Evolutionary conservation across 2,113 vertebrate species (phyloP), one percentile per base, ranked within the genome.

Genomic region (Sinocyclocheilus grahami): DNA sequence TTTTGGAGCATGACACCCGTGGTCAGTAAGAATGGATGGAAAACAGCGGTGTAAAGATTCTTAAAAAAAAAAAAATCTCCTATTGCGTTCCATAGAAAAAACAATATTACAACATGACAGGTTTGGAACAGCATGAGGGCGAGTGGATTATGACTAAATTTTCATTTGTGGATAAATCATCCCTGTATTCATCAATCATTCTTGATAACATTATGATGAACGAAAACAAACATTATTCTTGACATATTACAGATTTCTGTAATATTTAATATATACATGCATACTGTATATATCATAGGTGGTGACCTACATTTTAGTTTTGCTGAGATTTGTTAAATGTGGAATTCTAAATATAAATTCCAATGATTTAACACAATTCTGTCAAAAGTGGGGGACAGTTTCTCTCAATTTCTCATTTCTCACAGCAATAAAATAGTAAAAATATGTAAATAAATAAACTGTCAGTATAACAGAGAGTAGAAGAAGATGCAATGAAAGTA

Each of bases 131-230:
- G 42, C 39, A n/a, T n/a, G 71, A 69, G 67, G 30, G 30, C 18
- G 30, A 74, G 71, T 74, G n/a, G 39, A 13, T 22, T 42, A 42
- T 42, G 71, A 42, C 18, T 5, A 4, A 12, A 74, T 74, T 74
- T 74, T 71, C 8, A 71, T 71, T 71, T 48, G 72, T 75, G 39
- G 22, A 11, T 75, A 22, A 75, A 48, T 75, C 13, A 71, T 75
- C 11, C 39, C 37, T 75, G 39, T 75, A 48, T 75, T 24, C 37
- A 75, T 42, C 37, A 74, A 8, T 74, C 37, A 74, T 74, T 74
- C 37, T 42, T 42, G 71, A 74, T 37, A 46, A 5, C 10, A 42
- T 75, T 4, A 75, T 75, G 12, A 75, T 75, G 39, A 75, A 75
- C 22, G 7, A 24, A 75, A 48, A 48, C 18, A 27, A 27, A 27